These are phyloP conservation scores for Myripristis jacobus DNA, from an alignment of 2,797 vertebrate genomes.

Conservation along the genomic window DNA sequence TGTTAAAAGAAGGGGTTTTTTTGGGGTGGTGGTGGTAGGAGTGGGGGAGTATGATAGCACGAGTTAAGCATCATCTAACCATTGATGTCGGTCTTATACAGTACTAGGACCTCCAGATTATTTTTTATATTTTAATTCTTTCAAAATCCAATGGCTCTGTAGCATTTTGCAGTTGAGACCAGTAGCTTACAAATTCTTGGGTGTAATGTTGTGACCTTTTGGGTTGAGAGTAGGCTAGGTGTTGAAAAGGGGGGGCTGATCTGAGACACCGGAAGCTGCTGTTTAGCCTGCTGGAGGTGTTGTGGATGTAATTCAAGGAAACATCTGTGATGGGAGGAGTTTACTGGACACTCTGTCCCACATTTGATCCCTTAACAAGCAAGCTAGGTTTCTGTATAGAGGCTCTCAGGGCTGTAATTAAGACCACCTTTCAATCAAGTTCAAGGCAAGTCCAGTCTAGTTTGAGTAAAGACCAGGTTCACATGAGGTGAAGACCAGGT, in stretches of 20 bases:
- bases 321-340: conserved; percentile 31
- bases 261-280: conserved; percentile 25
- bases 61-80: no score
- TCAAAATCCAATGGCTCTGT: conserved; percentile 8
- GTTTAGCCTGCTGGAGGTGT: conserved; percentile 3
- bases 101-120: not conserved
- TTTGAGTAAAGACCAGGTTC: no score
- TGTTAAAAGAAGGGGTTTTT: conserved; percentile 4
- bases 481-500: no score
- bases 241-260: conserved; percentile 4
- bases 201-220: conserved; percentile 18
- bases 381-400: not conserved
- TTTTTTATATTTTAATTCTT: not conserved
- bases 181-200: conserved; percentile 24
- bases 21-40: no score
- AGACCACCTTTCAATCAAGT: conserved; percentile 44
- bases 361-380: no score
- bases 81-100: no score
- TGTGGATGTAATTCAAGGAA: conserved; percentile 1
- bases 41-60: no score
- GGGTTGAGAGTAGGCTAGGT: not conserved
- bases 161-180: not conserved
- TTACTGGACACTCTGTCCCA: not conserved
- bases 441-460: no score
- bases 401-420: conserved; percentile 34